phyloP scores from a whole-genome alignment of 2,113 vertebrate genomes.

The Apteryx mantelli region DNA sequence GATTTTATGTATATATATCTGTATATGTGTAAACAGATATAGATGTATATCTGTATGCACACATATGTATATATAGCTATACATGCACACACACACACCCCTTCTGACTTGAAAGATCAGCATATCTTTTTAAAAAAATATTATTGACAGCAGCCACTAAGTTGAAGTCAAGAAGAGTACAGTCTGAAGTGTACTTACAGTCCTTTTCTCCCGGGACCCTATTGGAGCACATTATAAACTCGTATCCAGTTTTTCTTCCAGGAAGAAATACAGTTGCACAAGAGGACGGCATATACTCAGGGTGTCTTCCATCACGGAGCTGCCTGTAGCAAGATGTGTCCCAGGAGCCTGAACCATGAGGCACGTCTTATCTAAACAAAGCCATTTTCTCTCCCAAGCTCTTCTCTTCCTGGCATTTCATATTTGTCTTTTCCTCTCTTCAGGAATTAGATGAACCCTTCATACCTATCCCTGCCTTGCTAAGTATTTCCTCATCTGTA shows the following conservation, averaged over 20 bases:
- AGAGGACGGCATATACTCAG: too few species aligned
- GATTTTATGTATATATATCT: background rate
- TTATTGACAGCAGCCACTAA: background rate
- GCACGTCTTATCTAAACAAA: background rate
- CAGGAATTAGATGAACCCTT: background rate
- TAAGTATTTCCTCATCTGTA: background rate
- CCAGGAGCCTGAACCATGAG: background rate
- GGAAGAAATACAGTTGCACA: background rate
- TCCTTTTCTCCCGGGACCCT: background rate
- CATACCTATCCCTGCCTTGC: background rate
- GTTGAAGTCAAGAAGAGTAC: accelerated
- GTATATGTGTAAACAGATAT: background rate
- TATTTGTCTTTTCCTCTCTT: background rate
- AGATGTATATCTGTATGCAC: too few species aligned
- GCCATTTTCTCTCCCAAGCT: background rate
- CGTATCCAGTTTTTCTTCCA: background rate
- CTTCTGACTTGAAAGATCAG: background rate
- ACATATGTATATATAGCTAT: background rate
- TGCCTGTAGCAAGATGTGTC: background rate
- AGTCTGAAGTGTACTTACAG: background rate
- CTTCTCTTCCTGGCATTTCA: background rate
- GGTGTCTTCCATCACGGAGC: background rate
- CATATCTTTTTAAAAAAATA: background rate
- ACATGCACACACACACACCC: background rate
- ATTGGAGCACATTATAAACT: background rate